Evolutionary conservation across 1,140 invertebrate species (phyloP), one percentile per base, ranked within the genome.

Genomic region (Brachionus asplanchnoidis): DNA sequence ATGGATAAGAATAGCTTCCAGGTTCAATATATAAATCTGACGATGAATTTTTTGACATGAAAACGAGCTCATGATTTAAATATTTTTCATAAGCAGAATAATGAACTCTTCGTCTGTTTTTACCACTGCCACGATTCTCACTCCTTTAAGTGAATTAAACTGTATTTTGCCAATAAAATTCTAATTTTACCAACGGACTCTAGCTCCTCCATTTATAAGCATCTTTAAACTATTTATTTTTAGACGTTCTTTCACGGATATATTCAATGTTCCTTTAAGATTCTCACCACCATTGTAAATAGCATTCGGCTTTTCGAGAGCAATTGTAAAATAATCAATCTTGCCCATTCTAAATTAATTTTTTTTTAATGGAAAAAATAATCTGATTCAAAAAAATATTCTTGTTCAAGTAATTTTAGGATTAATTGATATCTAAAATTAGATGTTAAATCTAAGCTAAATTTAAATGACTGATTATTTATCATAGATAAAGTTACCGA

Each of bases 1-100:
- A 91, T 6, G 89, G 89, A 86, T 91, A 92, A 12, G 87, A 86
- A 85, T 90, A 89, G n/a, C 86, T 75, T 20, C 91, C 91, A 2
- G 88, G 8, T 82, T 82, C 79, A 44, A 82, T 36, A 65, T 82
- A 82, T 36, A 60, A 66, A 82, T 82, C 79, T 44, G 36, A 46
- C 14, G 20, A 44, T 60, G 36, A 9, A 14, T 36, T 32, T 60
- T 82, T 82, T 20, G 40, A n/a, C 11, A 82, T n/a, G 28, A 77
- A 77, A 20, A 65, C 23, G 8, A 82, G 20, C 36, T 60, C 53
- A 65, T 28, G 60, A 14, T 17, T 26, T 28, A 82, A 40, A 36
- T 82, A 82, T 20, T 44, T 42, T 44, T 82, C 79, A 46, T 60
- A 65, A 5, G 79, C 79, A 40, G 32, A 65, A 20, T 82, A 82